These are phyloP conservation scores for Oligia strigilis DNA, from an alignment of 2,888 invertebrate genomes.

Conservation along the genomic window DNA sequence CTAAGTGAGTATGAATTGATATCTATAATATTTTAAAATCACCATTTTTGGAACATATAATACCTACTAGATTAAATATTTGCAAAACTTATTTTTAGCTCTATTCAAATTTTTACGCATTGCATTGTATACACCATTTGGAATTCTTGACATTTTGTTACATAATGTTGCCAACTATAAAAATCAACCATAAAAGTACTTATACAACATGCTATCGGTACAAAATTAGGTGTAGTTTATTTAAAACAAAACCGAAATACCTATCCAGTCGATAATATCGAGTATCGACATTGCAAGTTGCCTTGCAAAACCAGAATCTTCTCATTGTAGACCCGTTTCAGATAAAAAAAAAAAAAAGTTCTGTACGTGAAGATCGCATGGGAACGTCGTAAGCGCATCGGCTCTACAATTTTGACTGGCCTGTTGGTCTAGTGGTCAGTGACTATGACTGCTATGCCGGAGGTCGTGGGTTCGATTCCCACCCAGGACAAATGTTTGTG, in stretches of 20 bases:
- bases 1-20: slow-evolving; percentile 20
- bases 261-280: slow-evolving; percentile 81
- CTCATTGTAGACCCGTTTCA: slow-evolving; percentile 88
- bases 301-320: slow-evolving; percentile 89
- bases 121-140: slow-evolving; percentile 1
- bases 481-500: too few species aligned
- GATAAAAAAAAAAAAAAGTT: slow-evolving; percentile 78
- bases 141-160: slow-evolving; percentile 26
- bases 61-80: slow-evolving; percentile 20
- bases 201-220: slow-evolving; percentile 12
- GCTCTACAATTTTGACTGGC: slow-evolving; percentile 71
- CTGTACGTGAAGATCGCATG: slow-evolving; percentile 86
- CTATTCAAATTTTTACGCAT: slow-evolving; percentile 18
- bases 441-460: too few species aligned
- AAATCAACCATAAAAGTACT: slow-evolving; percentile 11
- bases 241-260: slow-evolving; percentile 72
- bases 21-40: slow-evolving; percentile 17
- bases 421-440: too few species aligned
- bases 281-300: slow-evolving; percentile 85
- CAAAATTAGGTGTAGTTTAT: slow-evolving; percentile 66
- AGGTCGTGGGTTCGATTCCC: too few species aligned
- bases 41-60: slow-evolving; percentile 14
- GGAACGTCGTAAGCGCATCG: slow-evolving; percentile 84
- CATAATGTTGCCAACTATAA: slow-evolving; percentile 34
- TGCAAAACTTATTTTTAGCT: background rate